Evolutionary conservation across 2,888 invertebrate species (phyloP), one percentile per base, ranked within the genome.

Genomic region (Eupeodes luniger): DNA sequence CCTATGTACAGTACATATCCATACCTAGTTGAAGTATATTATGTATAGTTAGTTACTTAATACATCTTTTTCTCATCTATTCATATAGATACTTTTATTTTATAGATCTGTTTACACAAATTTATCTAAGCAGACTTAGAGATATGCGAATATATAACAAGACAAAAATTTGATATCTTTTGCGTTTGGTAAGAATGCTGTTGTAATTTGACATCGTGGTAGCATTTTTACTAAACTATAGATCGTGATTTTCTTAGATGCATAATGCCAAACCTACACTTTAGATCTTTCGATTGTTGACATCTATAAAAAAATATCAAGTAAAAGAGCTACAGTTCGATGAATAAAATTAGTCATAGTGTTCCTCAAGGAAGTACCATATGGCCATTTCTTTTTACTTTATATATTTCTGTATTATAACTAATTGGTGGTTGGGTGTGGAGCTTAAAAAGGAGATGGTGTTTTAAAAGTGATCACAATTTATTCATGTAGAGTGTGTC

Each of bases 141-240:
- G 67, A 80, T 67, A 76, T 49, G 49, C 53, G 69, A 76, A 34
- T 47, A n/a, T 11, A 66, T 10, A 9, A 44, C n/a, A 55, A 16
- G 3, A 19, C 27, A 27, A 77, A 85, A 89, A 89, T 82, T 62
- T 79, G 89, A 89, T 89, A 89, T 66, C 79, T 59, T 27, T 27
- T 59, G 67, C 85, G 61, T 85, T 85, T 55, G 36, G 27, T 79
- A 74, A 89, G 89, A 89, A 89, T 89, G 89, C 85, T 85, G 89
- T 89, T 85, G 89, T 89, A 89, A 89, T 85, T 66, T 61, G 85
- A 89, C 88, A 70, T 89, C 81, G 78, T 75, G 78, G 81, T 53
- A 89, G 70, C 79, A 78, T 79, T 79, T 82, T 49, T 72, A 72
- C 79, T 66, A 78, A 79, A 76, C 85, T 85, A 51, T 89, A 79